phyloP scores from a whole-genome alignment of 2,888 invertebrate species.

The Agapostemon virescens region DNA sequence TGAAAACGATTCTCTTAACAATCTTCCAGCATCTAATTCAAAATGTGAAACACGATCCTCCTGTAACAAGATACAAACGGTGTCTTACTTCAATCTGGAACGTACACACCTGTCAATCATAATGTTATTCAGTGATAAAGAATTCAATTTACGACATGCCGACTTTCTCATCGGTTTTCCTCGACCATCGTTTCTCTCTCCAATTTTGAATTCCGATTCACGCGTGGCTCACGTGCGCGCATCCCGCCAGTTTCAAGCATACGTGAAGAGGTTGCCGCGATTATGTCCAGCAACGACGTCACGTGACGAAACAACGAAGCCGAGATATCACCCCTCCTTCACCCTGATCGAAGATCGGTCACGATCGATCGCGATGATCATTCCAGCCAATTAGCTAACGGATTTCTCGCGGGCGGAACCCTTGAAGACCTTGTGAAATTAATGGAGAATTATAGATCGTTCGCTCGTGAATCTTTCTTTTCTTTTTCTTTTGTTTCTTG shows the following conservation, averaged over 20 bases:
- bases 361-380: constrained; percentile 37
- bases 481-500: too few relatives aligned
- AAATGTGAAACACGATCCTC: too few relatives aligned
- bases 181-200: background rate
- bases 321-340: constrained; percentile 24
- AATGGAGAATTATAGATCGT: background rate
- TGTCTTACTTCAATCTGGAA: background rate
- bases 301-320: constrained; percentile 24
- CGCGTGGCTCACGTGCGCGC: constrained; percentile 38
- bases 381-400: constrained; percentile 48
- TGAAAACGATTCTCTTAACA: background rate
- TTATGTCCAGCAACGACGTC: constrained; percentile 14
- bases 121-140: too few relatives aligned
- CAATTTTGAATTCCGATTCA: constrained; percentile 17
- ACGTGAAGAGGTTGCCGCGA: constrained; percentile 9
- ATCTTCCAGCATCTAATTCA: background rate
- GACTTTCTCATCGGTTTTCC: background rate
- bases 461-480: background rate
- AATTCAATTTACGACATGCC: too few relatives aligned
- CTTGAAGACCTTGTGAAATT: constrained; percentile 1
- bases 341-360: constrained; percentile 39
- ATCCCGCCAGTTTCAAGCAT: constrained; percentile 6
- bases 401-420: constrained; percentile 27
- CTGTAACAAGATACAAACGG: too few relatives aligned
- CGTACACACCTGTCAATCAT: too few relatives aligned